These are phyloP conservation scores for Neria commutata DNA, from an alignment of 2,888 invertebrate species.

Conservation along the genomic window DNA sequence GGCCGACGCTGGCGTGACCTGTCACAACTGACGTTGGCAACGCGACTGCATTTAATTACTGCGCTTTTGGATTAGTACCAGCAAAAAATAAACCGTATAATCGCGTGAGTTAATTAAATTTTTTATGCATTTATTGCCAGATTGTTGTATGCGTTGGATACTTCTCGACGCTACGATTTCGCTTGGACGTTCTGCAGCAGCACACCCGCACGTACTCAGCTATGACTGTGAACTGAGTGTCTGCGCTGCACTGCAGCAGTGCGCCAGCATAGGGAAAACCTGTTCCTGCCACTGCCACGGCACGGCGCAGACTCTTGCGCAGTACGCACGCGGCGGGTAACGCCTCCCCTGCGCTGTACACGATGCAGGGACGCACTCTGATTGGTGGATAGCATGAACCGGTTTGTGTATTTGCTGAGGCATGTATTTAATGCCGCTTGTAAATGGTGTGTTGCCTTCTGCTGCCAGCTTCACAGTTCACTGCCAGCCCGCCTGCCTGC, in stretches of 20 bases:
- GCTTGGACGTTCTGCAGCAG: conserved; percentile 27
- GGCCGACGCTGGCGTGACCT: conserved; percentile 11
- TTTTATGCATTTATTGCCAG: not conserved
- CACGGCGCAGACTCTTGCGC: conserved; percentile 31
- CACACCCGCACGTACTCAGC: conserved; percentile 54
- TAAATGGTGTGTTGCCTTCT: not conserved
- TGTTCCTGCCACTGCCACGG: conserved; percentile 24
- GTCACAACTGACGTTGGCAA: conserved; percentile 17
- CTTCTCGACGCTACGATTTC: not conserved
- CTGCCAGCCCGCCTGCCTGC: not conserved
- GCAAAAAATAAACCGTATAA: no score
- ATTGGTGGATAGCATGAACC: conserved; percentile 31
- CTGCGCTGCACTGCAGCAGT: conserved; percentile 23
- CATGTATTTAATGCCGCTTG: not conserved
- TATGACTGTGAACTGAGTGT: conserved; percentile 52
- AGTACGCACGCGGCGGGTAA: conserved; percentile 17
- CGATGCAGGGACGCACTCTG: conserved; percentile 16
- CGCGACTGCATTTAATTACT: conserved; percentile 28
- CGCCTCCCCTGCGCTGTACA: conserved; percentile 32
- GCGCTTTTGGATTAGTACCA: no score
- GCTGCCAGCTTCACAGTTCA: not conserved
- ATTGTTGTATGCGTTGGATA: no score
- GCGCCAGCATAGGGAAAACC: conserved; percentile 21
- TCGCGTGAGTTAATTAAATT: not conserved
- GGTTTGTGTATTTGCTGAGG: conserved; percentile 5